A percentile compares a stretch with the other conserved stretches of the same genome.
These are phyloP conservation scores for Lepus oiostolus DNA, from an alignment of 2,797 vertebrate genomes.

Conservation along the genomic window DNA sequence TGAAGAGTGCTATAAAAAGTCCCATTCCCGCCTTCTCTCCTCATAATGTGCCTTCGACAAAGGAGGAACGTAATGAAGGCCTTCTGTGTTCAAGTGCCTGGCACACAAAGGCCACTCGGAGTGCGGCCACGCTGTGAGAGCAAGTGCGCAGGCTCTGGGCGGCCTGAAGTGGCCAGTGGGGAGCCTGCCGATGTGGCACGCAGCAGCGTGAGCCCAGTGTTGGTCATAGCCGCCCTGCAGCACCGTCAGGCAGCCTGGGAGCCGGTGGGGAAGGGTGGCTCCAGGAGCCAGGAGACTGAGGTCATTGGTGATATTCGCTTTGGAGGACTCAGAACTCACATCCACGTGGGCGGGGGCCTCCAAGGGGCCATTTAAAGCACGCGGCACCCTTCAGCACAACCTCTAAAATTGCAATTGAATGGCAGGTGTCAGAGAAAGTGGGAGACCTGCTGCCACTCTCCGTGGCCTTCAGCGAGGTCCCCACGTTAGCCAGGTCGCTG, in stretches of 20 bases:
- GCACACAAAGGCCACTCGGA: neutral
- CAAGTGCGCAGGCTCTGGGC: neutral
- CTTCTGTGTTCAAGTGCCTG: neutral
- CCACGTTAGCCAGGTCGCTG: too few relatives aligned
- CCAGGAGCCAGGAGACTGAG: neutral
- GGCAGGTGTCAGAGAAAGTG: neutral
- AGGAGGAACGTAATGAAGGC: conserved; percentile 17
- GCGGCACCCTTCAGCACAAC: neutral
- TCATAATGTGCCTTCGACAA: neutral
- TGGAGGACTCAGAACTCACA: neutral
- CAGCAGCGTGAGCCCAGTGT: neutral
- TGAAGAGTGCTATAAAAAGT: conserved; percentile 68
- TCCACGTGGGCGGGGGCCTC: neutral
- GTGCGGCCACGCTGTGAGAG: neutral
- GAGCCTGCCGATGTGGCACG: neutral
- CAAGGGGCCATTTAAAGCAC: neutral
- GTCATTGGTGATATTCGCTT: neutral
- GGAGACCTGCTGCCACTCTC: neutral
- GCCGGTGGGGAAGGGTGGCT: neutral
- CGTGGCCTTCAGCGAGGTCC: neutral
- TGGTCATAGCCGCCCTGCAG: neutral
- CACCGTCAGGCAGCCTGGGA: rapidly evolving
- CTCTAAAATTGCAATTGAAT: neutral
- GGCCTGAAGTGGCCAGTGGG: rapidly evolving
- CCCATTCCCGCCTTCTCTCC: neutral